Base-by-base conservation (phyloP, 2,797 vertebrate genomes). In the Lophius americanus region DNA sequence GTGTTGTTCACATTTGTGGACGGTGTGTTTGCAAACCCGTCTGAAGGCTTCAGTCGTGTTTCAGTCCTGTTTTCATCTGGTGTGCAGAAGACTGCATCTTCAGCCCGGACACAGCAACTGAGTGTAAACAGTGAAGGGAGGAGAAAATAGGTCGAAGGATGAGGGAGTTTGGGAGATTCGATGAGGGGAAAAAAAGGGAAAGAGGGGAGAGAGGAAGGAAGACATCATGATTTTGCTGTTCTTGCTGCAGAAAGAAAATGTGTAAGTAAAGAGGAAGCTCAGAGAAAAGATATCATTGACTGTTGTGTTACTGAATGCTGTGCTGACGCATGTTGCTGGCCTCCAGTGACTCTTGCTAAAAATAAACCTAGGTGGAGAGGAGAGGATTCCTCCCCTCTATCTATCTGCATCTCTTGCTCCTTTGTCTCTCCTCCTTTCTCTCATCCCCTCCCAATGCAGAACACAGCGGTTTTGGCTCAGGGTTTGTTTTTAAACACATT, bases 341-440 rank as follows among this genome's bases (percentile, higher is more conserved):
- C 85, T 89, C 91, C 80, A 81, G 79, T 85, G 89, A 85, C 83
- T 72, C 64, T 66, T 1, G 78, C 90, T 93, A 93, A 93, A 93
- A 93, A 93, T 93, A 93, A 90, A 85, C 73, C 62, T 13, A 54
- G 14, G 75, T 71, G 74, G 75, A 74, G 68, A 81, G 36, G 60
- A 69, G 68, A 78, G 79, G 77, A 68, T 70, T 81, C 72, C 70
- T 81, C 70, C 77, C 70, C 47, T 78, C 60, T 58, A 57, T 73
- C 79, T 68, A 7, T 72, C 68, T 62, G 67, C 64, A 73, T 80
- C 79, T 76, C 14, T 51, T 70, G 59, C 64, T 68, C 35, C 59
- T 73, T 79, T 73, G 68, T 79, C 60, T 81, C 67, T 6, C 72
- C 51, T 60, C 54, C 66, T 6, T 46, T n/a, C 51, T 72, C 67